Evolutionary conservation across 2,797 vertebrate genomes (phyloP), one percentile per base, ranked within the genome.

Genomic region (Myotis planiceps): DNA sequence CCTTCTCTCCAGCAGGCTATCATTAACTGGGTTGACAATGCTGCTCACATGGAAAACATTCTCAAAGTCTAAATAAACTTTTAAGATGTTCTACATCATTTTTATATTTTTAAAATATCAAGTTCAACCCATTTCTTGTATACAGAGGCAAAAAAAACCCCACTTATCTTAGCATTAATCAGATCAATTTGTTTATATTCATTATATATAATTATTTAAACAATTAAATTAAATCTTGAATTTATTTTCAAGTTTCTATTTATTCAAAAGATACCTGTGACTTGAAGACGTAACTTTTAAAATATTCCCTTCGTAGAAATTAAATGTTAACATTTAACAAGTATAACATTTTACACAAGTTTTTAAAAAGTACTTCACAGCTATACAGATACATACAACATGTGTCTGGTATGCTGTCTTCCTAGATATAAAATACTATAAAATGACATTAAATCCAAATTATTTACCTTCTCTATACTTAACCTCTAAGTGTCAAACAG

Each of bases 401-500:
- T 39, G 5, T 66, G 32, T 49, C 81, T 58, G 10, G 23, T 58
- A 83, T 37, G 18, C 21, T 79, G 7, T 42, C 80, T 94, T 94
- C 42, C 25, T 92, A 71, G 10, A 27, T 74, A 60, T 68, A 47
- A 90, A 88, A 96, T 66, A 84, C 21, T 91, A 37, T 72, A 96
- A 87, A 88, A 66, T 79, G 25, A 96, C 32, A 78, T 15, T 88
- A 92, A 93, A 92, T 84, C 34, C 71, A 58, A 92, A 92, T 86
- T 58, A 79, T 94, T 96, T 94, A 94, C 86, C 60, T 97, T 97
- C 37, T 92, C 79, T 58, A 94, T 32, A 90, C 27, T 82, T 90
- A 51, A 94, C 32, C 29, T 87, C 9, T 84, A 83, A 75, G 25
- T 76, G 55, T 92, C 80, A 93, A 91, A 91, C 6, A 91, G 75